These are phyloP conservation scores for Chunga burmeisteri DNA, from an alignment of 2,113 vertebrate species.

Conservation along the genomic window DNA sequence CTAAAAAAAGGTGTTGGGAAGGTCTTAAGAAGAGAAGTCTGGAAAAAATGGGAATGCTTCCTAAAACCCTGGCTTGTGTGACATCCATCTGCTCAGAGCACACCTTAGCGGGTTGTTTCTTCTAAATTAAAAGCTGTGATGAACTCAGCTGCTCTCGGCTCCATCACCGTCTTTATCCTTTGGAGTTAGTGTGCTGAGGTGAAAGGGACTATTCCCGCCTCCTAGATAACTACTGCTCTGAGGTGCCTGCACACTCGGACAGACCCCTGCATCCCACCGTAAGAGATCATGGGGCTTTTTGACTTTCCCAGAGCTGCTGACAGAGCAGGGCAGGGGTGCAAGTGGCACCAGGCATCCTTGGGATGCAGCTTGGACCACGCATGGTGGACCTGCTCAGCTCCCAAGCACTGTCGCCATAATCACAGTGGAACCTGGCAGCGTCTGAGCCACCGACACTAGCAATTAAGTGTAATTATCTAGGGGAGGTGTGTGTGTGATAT, in stretches of 20 bases:
- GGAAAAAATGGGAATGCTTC: not conserved
- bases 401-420: accelerated
- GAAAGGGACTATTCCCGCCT: not conserved
- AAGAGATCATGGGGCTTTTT: not conserved
- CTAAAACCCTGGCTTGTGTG: not conserved
- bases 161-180: not conserved
- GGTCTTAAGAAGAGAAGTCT: not conserved
- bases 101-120: not conserved
- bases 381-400: not conserved
- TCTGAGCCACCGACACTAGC: not conserved
- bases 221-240: not conserved
- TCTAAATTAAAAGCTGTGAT: constrained; percentile 16
- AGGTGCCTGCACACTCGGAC: not conserved
- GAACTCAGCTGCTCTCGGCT: not conserved
- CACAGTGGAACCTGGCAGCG: not conserved
- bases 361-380: not conserved
- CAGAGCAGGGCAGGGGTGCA: accelerated
- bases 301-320: not conserved
- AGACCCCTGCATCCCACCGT: not conserved
- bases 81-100: constrained; percentile 3
- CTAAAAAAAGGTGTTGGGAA: not conserved
- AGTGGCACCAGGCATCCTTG: accelerated
- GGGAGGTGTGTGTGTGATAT: not conserved
- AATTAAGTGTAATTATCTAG: constrained; percentile 16
- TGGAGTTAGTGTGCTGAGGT: not conserved